Evolutionary conservation across 2,797 vertebrate genomes (phyloP).

Genomic region (Myiothlypis chrysogaster): DNA sequence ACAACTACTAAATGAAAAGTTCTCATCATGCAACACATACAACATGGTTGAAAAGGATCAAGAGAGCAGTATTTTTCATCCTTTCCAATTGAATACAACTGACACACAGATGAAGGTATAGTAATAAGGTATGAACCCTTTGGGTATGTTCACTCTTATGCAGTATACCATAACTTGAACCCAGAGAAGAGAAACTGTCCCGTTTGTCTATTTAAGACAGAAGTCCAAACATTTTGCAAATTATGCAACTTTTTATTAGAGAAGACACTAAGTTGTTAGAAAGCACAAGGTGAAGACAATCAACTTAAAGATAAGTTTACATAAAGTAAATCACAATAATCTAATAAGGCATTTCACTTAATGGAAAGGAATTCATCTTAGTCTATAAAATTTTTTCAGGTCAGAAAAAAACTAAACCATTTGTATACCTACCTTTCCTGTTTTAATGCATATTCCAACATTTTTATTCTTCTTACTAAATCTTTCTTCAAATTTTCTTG

Average conservation of each 20-base stretch:
- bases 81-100: neutral
- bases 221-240: neutral
- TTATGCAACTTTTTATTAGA: neutral
- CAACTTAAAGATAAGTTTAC: neutral
- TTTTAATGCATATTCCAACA: constrained; percentile 99
- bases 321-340: neutral
- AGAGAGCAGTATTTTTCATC: neutral
- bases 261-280: neutral
- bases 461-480: constrained; percentile 99
- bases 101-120: neutral
- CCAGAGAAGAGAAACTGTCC: neutral
- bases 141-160: neutral
- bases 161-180: neutral
- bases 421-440: constrained; percentile 89
- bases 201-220: neutral
- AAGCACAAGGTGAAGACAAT: neutral
- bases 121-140: neutral
- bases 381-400: neutral
- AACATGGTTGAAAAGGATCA: neutral
- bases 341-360: neutral
- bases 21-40: neutral
- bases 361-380: neutral
- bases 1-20: neutral
- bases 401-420: neutral
- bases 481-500: constrained; percentile 99